A percentile compares a stretch with the other conserved stretches of the same genome.
These are phyloP conservation scores for Cassiopea andromeda DNA, from an alignment of 30 jellyfish, hydroid and myxozoan species.

Conservation along the genomic window DNA sequence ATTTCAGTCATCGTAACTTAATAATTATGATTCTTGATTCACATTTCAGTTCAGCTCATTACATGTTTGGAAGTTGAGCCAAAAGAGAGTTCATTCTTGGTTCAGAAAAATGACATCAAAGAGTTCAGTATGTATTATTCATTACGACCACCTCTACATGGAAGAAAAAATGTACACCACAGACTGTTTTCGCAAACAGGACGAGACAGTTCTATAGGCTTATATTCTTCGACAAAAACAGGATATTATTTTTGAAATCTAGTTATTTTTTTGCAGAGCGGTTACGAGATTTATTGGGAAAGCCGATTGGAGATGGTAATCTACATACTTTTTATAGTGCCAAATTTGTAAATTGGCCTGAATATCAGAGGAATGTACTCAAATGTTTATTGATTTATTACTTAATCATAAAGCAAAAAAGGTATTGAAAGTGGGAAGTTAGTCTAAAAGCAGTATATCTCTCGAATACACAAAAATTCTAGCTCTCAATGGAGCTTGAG, in stretches of 20 bases:
- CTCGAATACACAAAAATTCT: no score
- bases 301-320: conserved; percentile 89
- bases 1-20: neutral
- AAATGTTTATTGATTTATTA: no score
- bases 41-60: neutral
- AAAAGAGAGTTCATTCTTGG: conserved; percentile 59
- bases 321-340: neutral
- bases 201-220: no score
- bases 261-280: conserved; percentile 18
- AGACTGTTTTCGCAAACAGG: no score
- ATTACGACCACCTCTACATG: neutral
- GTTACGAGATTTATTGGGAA: conserved; percentile 69
- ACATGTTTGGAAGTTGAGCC: conserved; percentile 44
- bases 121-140: conserved; percentile 42
- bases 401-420: no score
- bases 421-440: no score
- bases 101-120: conserved; percentile 31
- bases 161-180: neutral
- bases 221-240: no score
- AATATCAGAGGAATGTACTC: no score
- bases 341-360: neutral
- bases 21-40: neutral
- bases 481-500: no score
- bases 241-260: neutral
- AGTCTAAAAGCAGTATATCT: no score